Evolutionary conservation across 2,888 invertebrate genomes (phyloP).

Genomic region (Biston stratarius): DNA sequence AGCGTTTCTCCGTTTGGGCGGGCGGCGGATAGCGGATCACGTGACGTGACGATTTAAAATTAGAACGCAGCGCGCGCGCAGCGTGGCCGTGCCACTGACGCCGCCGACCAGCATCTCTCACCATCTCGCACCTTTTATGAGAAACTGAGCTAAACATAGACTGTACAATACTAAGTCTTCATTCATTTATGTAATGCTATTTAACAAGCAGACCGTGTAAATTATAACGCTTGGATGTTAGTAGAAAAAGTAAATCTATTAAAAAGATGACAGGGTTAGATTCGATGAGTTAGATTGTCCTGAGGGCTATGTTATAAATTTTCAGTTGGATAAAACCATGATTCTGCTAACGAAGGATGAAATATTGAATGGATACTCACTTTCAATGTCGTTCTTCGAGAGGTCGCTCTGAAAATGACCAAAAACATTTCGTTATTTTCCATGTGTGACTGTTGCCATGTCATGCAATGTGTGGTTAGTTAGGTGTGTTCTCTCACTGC

Average conservation of each 20-base stretch:
- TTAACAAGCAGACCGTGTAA: slow-evolving; percentile 12
- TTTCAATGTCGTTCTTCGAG: slow-evolving; percentile 95
- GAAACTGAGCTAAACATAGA: slow-evolving; percentile 80
- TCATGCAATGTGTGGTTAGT: slow-evolving; percentile 67
- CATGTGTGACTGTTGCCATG: slow-evolving; percentile 60
- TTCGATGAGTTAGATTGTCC: background rate
- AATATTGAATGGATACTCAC: slow-evolving; percentile 87
- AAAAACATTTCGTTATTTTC: slow-evolving; percentile 80
- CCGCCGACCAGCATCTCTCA: slow-evolving; percentile 65
- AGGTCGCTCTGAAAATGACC: slow-evolving; percentile 92
- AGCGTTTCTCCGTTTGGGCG: slow-evolving; percentile 86
- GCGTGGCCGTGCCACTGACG: slow-evolving; percentile 69
- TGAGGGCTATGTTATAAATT: background rate
- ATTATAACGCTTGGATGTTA: background rate
- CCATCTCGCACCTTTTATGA: slow-evolving; percentile 82
- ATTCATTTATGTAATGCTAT: slow-evolving; percentile 56
- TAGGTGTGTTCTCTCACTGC: slow-evolving; percentile 63
- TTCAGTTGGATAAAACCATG: slow-evolving; percentile 2
- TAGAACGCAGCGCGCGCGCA: slow-evolving; percentile 80
- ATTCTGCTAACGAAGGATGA: slow-evolving; percentile 21
- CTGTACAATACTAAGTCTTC: slow-evolving; percentile 58
- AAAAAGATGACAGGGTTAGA: background rate
- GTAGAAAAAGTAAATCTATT: background rate
- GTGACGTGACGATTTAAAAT: slow-evolving; percentile 79
- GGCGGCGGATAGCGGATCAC: slow-evolving; percentile 78